phyloP scores from a whole-genome alignment of 1,140 invertebrate species.

The Drosophila santomea region DNA sequence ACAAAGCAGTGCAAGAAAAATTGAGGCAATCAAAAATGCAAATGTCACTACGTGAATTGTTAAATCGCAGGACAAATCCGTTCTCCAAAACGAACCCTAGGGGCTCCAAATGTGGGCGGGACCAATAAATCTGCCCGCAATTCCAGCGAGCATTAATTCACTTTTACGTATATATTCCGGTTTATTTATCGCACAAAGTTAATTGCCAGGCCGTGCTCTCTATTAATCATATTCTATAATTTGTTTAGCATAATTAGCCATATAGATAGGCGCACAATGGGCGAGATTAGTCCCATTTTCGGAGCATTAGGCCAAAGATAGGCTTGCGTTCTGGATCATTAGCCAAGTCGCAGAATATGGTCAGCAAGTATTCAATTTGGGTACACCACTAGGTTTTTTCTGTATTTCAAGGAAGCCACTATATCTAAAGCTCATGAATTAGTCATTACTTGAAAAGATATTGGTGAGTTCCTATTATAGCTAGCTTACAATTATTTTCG shows the following conservation, averaged over 20 bases:
- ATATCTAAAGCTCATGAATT: not conserved
- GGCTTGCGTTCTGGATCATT: slow-evolving; percentile 8
- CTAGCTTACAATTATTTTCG: too few species aligned
- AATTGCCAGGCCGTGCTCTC: slow-evolving; percentile 71
- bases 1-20: slow-evolving; percentile 68
- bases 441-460: too few species aligned
- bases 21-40: slow-evolving; percentile 77
- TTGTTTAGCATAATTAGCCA: slow-evolving; percentile 76
- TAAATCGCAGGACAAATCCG: slow-evolving; percentile 50
- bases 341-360: slow-evolving; percentile 3
- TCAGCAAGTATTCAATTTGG: slow-evolving; percentile 6
- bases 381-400: not conserved
- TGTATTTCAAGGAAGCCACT: too few species aligned
- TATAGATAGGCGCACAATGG: slow-evolving; percentile 9
- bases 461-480: too few species aligned
- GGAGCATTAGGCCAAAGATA: not conserved
- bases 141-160: slow-evolving; percentile 45
- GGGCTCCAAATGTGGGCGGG: not conserved
- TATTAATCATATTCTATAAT: slow-evolving; percentile 78
- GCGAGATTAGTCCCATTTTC: not conserved
- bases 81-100: slow-evolving; percentile 9
- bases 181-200: slow-evolving; percentile 70
- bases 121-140: slow-evolving; percentile 58
- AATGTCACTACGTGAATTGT: slow-evolving; percentile 73
- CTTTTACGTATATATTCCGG: slow-evolving; percentile 17